Evolutionary conservation across 2,113 vertebrate genomes (phyloP).

Genomic region (Anolis carolinensis): DNA sequence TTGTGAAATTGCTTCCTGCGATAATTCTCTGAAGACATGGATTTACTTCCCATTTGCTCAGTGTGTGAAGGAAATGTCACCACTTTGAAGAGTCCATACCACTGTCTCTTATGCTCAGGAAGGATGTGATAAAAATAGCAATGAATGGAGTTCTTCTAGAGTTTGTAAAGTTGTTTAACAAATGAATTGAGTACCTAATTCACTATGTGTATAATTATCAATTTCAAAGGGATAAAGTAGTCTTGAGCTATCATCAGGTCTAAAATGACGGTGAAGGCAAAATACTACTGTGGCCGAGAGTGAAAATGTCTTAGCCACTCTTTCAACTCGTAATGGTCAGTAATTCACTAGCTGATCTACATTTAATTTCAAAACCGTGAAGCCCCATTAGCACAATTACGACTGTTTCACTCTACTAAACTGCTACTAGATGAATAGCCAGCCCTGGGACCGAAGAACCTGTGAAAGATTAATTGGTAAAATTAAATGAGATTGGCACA

Average conservation of each 20-base stretch:
- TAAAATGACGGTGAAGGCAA: background rate
- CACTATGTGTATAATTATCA: background rate
- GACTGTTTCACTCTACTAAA: slow-evolving; percentile 45
- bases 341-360: slow-evolving; percentile 30
- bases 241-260: background rate
- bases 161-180: background rate
- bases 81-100: slow-evolving; percentile 35
- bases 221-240: background rate
- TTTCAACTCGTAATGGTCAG: slow-evolving; percentile 23
- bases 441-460: background rate
- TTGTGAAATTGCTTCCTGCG: background rate
- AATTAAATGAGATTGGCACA: slow-evolving; percentile 33
- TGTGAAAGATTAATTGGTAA: slow-evolving; percentile 46
- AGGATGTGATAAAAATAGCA: background rate
- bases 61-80: slow-evolving; percentile 20
- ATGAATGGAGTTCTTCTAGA: background rate
- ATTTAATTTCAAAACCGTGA: slow-evolving; percentile 6
- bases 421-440: slow-evolving; percentile 35
- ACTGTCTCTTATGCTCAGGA: background rate
- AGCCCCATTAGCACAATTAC: slow-evolving; percentile 22
- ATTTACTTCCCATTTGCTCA: slow-evolving; percentile 18
- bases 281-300: slow-evolving; percentile 18
- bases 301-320: background rate
- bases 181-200: background rate
- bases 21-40: slow-evolving; percentile 30